Conservation (phyloP, 2,888 invertebrate genomes). For the Noctua janthe region DNA sequence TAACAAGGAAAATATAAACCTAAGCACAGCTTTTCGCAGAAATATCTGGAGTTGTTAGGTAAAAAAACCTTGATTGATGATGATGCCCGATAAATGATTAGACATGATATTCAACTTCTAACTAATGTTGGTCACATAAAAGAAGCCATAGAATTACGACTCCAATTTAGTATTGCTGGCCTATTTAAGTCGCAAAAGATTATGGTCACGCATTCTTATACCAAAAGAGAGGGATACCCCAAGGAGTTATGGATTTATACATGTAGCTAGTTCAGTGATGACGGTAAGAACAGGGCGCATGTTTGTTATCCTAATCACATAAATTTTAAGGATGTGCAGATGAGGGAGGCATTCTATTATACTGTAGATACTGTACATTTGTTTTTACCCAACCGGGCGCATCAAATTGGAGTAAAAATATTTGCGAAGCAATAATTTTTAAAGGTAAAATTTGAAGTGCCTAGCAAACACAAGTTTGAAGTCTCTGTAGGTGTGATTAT, state of each 20-base stretch:
- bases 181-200: constrained; percentile 8
- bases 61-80: constrained; percentile 5
- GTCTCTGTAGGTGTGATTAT: background rate
- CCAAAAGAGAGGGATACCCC: background rate
- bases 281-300: background rate
- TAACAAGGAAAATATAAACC: background rate
- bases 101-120: background rate
- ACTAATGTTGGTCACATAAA: background rate
- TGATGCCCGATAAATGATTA: background rate
- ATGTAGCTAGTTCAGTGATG: background rate
- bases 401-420: background rate
- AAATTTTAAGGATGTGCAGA: background rate
- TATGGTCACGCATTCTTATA: constrained; percentile 2
- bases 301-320: background rate
- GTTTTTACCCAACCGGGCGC: background rate
- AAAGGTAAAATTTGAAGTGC: background rate
- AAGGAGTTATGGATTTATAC: background rate
- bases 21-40: constrained; percentile 6
- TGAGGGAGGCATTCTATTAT: background rate
- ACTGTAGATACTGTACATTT: background rate
- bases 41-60: background rate
- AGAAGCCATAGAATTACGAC: background rate
- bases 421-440: background rate
- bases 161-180: constrained; percentile 1
- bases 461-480: background rate